These are phyloP conservation scores for Numida meleagris DNA, from an alignment of 2,113 vertebrate species.

Conservation along the genomic window DNA sequence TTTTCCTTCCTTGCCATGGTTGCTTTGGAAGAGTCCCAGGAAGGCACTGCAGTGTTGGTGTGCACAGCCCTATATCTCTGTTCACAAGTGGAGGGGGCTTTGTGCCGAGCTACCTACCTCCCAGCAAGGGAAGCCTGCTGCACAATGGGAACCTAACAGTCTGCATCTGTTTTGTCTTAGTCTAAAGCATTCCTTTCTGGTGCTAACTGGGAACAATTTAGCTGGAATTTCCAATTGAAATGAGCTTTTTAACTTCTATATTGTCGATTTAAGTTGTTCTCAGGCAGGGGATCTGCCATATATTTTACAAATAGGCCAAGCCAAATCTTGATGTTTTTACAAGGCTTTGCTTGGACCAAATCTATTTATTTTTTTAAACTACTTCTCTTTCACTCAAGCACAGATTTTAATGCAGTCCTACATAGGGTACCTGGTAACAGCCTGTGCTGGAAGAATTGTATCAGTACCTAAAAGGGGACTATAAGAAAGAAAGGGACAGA, in stretches of 20 bases:
- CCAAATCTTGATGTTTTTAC: not conserved
- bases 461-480: too few relatives aligned
- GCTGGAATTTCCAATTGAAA: conserved; percentile 71
- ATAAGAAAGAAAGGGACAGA: too few relatives aligned
- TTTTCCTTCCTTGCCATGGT: not conserved
- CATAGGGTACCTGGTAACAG: not conserved
- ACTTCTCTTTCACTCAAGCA: not conserved
- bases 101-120: conserved; percentile 61
- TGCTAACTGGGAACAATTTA: conserved; percentile 72
- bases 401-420: not conserved
- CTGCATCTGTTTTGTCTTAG: conserved; percentile 74
- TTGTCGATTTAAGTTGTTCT: conserved; percentile 49
- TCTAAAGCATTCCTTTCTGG: conserved; percentile 70
- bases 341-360: conserved; percentile 16
- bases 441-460: not conserved
- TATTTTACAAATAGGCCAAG: conserved; percentile 35
- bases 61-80: conserved; percentile 39
- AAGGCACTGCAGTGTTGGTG: not conserved
- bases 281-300: conserved; percentile 34
- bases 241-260: conserved; percentile 47
- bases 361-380: not conserved
- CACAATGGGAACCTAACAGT: conserved; percentile 61
- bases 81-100: conserved; percentile 20
- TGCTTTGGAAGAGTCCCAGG: conserved; percentile 8
- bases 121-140: conserved; percentile 45